A percentile compares a stretch with the other conserved stretches of the same genome.
Evolutionary conservation across 2,113 vertebrate species (phyloP).

Genomic region (Triplophysa siluroides): DNA sequence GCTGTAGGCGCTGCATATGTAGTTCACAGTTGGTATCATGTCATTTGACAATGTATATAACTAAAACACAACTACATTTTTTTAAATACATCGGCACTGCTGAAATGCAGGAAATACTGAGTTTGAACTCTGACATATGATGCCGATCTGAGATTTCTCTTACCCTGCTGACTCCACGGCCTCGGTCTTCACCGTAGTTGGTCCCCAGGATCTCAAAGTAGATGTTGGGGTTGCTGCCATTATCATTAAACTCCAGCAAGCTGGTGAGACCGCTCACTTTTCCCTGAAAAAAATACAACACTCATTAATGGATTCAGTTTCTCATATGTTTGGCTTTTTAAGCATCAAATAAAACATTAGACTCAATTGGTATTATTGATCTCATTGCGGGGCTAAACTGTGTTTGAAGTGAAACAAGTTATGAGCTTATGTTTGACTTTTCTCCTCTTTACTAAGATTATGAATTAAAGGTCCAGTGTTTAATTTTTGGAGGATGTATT

Average conservation of each 20-base stretch:
- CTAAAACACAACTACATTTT: too few relatives aligned
- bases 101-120: not conserved
- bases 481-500: too few relatives aligned
- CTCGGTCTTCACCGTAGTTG: conserved; percentile 95
- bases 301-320: not conserved
- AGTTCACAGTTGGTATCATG: too few relatives aligned
- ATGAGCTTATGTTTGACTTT: not conserved
- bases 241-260: conserved; percentile 92
- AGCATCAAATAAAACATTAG: not conserved
- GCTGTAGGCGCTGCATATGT: too few relatives aligned
- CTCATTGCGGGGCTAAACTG: not conserved
- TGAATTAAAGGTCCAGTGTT: not conserved
- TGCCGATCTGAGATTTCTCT: conserved; percentile 54
- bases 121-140: not conserved
- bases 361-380: not conserved
- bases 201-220: conserved; percentile 98
- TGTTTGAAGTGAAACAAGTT: not conserved
- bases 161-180: conserved; percentile 92
- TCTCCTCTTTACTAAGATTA: not conserved
- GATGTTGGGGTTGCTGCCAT: conserved; percentile 94
- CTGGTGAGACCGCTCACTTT: conserved; percentile 91
- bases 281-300: conserved; percentile 72
- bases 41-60: too few relatives aligned
- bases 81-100: too few relatives aligned
- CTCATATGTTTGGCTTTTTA: not conserved